Conservation (phyloP, 2,113 vertebrate species). For the Sinocyclocheilus anshuiensis region DNA sequence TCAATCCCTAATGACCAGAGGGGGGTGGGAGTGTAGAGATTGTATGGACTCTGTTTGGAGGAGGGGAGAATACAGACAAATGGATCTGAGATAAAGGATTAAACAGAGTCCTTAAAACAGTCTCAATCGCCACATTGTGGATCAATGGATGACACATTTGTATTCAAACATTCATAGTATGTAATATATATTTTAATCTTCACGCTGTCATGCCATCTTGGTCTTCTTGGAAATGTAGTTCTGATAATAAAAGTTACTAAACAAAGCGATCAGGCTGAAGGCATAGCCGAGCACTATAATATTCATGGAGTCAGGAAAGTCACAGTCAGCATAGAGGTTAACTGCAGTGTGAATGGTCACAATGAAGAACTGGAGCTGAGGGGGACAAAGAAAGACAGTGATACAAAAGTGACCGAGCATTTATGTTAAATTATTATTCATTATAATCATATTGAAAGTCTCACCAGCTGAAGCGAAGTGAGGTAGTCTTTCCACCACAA, state of each 20-base stretch:
- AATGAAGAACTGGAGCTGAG: slow-evolving; percentile 73
- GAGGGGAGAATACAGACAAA: slow-evolving; percentile 40
- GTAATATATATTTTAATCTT: not conserved
- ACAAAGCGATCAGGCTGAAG: slow-evolving; percentile 73
- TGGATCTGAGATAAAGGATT: slow-evolving; percentile 20
- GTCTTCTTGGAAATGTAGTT: slow-evolving; percentile 63
- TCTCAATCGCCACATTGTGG: not conserved
- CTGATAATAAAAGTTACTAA: slow-evolving; percentile 70
- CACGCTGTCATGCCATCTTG: slow-evolving; percentile 53
- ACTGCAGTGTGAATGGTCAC: slow-evolving; percentile 71
- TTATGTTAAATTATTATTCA: not conserved
- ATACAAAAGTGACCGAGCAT: not conserved
- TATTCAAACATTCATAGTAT: slow-evolving; percentile 10
- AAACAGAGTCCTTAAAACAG: slow-evolving; percentile 10
- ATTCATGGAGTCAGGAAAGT: slow-evolving; percentile 70
- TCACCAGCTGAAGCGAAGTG: slow-evolving; percentile 80
- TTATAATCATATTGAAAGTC: not conserved
- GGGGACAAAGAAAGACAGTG: not conserved
- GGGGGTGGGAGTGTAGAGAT: slow-evolving; percentile 66
- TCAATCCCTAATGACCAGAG: slow-evolving; percentile 73
- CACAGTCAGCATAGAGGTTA: slow-evolving; percentile 73
- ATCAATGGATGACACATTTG: not conserved
- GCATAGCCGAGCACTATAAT: slow-evolving; percentile 63
- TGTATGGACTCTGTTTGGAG: slow-evolving; percentile 47
- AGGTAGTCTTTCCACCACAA: slow-evolving; percentile 81